phyloP scores from a whole-genome alignment of 1,140 invertebrate species.

The Zophobas atratus region DNA sequence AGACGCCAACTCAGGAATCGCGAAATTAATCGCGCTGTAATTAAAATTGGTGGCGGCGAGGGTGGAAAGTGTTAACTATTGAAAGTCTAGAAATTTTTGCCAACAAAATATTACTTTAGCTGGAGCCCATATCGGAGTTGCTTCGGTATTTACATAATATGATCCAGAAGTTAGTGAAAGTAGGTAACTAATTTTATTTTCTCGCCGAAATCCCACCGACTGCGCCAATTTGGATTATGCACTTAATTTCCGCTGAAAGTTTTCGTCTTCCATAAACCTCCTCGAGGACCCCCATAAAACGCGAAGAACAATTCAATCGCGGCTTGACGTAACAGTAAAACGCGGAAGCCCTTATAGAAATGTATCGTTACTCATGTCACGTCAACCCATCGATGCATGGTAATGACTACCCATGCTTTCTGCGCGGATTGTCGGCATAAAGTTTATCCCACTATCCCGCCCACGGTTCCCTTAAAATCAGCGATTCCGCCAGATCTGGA shows the following conservation, averaged over 20 bases:
- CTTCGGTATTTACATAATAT: too few species aligned
- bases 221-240: too few species aligned
- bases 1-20: neutral
- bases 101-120: too few species aligned
- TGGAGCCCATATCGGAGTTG: too few species aligned
- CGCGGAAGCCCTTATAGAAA: neutral
- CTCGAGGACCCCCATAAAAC: neutral
- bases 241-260: too few species aligned
- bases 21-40: slow-evolving; percentile 3
- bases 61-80: too few species aligned
- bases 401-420: slow-evolving; percentile 21
- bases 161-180: too few species aligned
- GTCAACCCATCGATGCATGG: slow-evolving; percentile 24
- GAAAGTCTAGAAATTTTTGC: too few species aligned
- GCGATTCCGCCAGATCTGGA: slow-evolving; percentile 19
- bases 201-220: too few species aligned
- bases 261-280: too few species aligned
- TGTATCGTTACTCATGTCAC: slow-evolving; percentile 20
- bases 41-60: neutral
- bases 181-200: too few species aligned
- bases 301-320: neutral
- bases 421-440: slow-evolving; percentile 3
- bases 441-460: slow-evolving; percentile 1
- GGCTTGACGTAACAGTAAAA: neutral
- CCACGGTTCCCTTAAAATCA: slow-evolving; percentile 12